phyloP scores from a whole-genome alignment of 2,888 invertebrate genomes.

The Tiliacea citrago region DNA sequence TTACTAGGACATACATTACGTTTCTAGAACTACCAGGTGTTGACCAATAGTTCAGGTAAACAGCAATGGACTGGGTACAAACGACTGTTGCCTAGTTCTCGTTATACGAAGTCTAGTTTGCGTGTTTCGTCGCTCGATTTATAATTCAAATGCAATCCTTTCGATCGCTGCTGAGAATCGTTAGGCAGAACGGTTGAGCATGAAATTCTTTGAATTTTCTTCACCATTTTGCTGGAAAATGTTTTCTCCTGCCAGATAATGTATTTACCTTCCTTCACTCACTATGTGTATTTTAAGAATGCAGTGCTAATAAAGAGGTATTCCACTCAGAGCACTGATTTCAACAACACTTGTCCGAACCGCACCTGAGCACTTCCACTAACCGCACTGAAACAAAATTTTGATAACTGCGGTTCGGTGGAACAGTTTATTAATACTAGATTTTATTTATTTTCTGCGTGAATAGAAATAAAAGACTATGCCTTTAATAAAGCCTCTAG shows the following conservation, averaged over 20 bases:
- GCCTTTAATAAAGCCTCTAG: conserved; percentile 26
- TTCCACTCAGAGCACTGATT: too few species aligned
- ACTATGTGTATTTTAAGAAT: neutral
- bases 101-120: conserved; percentile 18
- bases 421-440: too few species aligned
- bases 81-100: conserved; percentile 10
- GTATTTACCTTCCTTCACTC: neutral
- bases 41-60: conserved; percentile 27
- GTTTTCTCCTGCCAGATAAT: conserved; percentile 1
- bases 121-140: conserved; percentile 51
- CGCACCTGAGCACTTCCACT: too few species aligned
- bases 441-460: conserved; percentile 1
- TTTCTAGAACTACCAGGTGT: neutral
- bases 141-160: conserved; percentile 62
- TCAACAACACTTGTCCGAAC: too few species aligned
- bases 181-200: conserved; percentile 18
- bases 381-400: too few species aligned
- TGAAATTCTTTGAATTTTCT: conserved; percentile 41
- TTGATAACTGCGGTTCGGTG: too few species aligned
- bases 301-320: neutral
- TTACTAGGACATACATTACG: conserved; percentile 24
- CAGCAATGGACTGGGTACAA: conserved; percentile 22
- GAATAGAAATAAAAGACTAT: conserved; percentile 18
- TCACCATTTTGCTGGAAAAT: conserved; percentile 10
- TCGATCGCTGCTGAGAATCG: conserved; percentile 45